Conservation (phyloP, 2,797 vertebrate species). For the Falco berigora region DNA sequence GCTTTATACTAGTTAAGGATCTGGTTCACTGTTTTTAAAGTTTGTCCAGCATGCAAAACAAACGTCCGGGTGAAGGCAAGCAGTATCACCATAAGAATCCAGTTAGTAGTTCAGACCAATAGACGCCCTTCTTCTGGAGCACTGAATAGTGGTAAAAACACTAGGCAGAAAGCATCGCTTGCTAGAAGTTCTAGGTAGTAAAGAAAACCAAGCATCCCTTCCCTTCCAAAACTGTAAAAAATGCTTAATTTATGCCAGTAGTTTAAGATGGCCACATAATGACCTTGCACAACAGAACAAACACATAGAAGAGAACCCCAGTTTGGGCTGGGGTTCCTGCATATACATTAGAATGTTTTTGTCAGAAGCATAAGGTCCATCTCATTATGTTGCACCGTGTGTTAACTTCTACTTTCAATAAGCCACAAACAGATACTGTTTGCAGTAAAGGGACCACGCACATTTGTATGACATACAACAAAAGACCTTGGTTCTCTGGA, state of each 20-base stretch:
- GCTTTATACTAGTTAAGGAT: background rate
- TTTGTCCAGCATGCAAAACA: background rate
- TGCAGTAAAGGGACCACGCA: background rate
- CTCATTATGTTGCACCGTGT: background rate
- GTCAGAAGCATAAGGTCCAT: background rate
- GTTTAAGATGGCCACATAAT: background rate
- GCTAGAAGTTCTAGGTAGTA: background rate
- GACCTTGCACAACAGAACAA: background rate
- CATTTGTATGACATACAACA: constrained; percentile 22
- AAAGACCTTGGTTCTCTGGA: constrained; percentile 39
- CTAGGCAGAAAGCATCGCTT: background rate
- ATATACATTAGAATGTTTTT: background rate
- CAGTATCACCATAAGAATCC: background rate
- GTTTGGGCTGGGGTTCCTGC: background rate
- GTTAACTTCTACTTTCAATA: background rate
- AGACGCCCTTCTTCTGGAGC: background rate
- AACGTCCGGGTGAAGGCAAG: background rate
- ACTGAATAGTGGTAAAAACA: background rate
- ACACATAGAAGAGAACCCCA: background rate
- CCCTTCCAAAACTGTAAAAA: background rate
- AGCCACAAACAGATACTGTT: background rate
- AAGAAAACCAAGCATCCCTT: background rate
- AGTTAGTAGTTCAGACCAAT: background rate
- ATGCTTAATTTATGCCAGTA: background rate
- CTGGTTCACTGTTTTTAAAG: background rate